Conservation (phyloP, 1,140 invertebrate genomes). For the Drosophila malerkotliana region DNA sequence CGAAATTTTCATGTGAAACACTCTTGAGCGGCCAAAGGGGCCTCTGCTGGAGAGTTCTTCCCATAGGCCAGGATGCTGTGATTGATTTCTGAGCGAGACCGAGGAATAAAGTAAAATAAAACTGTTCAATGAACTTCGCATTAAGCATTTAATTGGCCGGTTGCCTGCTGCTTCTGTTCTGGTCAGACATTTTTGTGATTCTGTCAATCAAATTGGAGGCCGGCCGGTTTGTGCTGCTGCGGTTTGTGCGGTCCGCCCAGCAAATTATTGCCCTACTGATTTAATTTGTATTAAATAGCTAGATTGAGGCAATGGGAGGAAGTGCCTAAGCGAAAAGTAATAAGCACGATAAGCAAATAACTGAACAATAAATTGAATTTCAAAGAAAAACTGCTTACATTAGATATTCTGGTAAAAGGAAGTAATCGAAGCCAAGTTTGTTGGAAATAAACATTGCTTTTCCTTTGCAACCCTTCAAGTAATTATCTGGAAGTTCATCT, state of each 20-base stretch:
- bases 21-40: conserved; percentile 24
- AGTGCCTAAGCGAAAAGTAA: conserved; percentile 17
- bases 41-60: conserved; percentile 4
- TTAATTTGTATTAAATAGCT: conserved; percentile 53
- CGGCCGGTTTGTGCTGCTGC: conserved; percentile 19
- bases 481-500: neutral
- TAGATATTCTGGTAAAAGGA: neutral
- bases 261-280: conserved; percentile 61
- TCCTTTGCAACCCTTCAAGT: neutral
- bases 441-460: neutral
- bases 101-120: conserved; percentile 50
- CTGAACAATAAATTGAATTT: neutral
- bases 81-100: conserved; percentile 60
- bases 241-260: conserved; percentile 26
- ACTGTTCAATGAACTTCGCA: conserved; percentile 74
- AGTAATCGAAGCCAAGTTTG: too few relatives aligned
- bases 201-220: conserved; percentile 71
- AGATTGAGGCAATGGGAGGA: conserved; percentile 1
- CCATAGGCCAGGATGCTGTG: conserved; percentile 21
- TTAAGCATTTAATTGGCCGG: conserved; percentile 70
- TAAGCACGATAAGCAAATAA: neutral
- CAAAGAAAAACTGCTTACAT: neutral
- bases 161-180: conserved; percentile 17
- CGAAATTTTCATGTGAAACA: conserved; percentile 76
- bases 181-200: conserved; percentile 52